A percentile compares a stretch with the other conserved stretches of the same genome.
Conservation (phyloP, 1,140 invertebrate genomes). For the Tetraneura akinire region DNA sequence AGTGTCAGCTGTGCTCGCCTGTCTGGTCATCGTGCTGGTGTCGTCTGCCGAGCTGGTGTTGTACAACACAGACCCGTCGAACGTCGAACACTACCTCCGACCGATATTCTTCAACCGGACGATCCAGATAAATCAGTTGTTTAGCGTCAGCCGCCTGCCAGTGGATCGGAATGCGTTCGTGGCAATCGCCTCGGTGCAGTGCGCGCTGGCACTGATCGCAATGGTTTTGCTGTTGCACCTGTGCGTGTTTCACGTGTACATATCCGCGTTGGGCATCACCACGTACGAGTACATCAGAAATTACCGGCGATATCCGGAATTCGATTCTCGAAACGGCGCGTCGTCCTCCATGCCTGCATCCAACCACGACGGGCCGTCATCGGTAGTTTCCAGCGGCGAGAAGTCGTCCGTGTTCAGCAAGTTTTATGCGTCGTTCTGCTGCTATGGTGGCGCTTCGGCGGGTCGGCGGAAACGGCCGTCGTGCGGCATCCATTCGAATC, state of each 20-base stretch:
- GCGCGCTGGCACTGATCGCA: slow-evolving; percentile 72
- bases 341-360: slow-evolving; percentile 52
- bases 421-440: background rate
- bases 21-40: slow-evolving; percentile 70
- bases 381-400: background rate
- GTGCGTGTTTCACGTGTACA: slow-evolving; percentile 87
- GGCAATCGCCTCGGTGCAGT: slow-evolving; percentile 64
- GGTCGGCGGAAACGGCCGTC: slow-evolving; percentile 27
- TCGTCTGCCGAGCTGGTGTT: slow-evolving; percentile 70
- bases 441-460: background rate
- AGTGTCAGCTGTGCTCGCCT: slow-evolving; percentile 76
- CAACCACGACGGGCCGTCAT: background rate
- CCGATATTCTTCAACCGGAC: slow-evolving; percentile 73
- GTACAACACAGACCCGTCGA: slow-evolving; percentile 63
- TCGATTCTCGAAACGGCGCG: slow-evolving; percentile 55
- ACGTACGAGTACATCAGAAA: slow-evolving; percentile 85
- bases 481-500: slow-evolving; percentile 39
- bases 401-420: slow-evolving; percentile 51
- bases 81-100: slow-evolving; percentile 69
- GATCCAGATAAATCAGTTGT: slow-evolving; percentile 69
- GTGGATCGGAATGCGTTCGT: slow-evolving; percentile 56
- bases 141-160: slow-evolving; percentile 53
- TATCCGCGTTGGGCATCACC: slow-evolving; percentile 78
- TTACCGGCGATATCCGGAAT: slow-evolving; percentile 59
- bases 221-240: slow-evolving; percentile 81